phyloP scores from a whole-genome alignment of 2,797 vertebrate genomes.

The Prunella strophiata region DNA sequence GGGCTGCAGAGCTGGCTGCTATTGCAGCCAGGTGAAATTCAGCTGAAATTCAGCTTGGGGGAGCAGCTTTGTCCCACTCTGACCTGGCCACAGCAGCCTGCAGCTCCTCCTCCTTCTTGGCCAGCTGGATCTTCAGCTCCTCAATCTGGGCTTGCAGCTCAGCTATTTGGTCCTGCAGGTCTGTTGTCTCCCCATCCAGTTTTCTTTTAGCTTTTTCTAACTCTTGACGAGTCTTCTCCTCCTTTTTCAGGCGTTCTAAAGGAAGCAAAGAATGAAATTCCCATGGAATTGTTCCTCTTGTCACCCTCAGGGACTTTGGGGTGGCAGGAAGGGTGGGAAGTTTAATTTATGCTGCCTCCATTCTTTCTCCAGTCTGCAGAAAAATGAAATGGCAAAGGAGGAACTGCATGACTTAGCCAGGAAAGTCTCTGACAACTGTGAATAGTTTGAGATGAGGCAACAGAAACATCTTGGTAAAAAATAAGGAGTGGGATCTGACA shows the following conservation, averaged over 20 bases:
- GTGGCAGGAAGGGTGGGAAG: neutral
- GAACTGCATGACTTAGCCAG: neutral
- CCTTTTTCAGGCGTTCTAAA: constrained; percentile 94
- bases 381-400: neutral
- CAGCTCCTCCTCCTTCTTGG: constrained; percentile 96
- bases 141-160: constrained; percentile 96
- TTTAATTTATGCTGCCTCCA: neutral
- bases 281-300: neutral
- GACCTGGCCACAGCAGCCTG: constrained; percentile 85
- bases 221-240: constrained; percentile 96
- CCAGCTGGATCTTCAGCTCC: constrained; percentile 92
- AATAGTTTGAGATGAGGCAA: neutral
- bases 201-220: constrained; percentile 97
- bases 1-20: neutral
- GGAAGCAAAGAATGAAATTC: neutral
- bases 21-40: neutral
- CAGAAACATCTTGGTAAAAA: neutral
- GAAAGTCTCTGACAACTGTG: neutral
- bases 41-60: no score
- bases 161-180: constrained; percentile 96
- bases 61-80: neutral
- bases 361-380: neutral
- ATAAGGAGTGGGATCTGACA: neutral
- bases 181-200: constrained; percentile 93
- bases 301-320: neutral